Conservation (phyloP, 1,140 invertebrate genomes). For the Tyrophagus putrescentiae region DNA sequence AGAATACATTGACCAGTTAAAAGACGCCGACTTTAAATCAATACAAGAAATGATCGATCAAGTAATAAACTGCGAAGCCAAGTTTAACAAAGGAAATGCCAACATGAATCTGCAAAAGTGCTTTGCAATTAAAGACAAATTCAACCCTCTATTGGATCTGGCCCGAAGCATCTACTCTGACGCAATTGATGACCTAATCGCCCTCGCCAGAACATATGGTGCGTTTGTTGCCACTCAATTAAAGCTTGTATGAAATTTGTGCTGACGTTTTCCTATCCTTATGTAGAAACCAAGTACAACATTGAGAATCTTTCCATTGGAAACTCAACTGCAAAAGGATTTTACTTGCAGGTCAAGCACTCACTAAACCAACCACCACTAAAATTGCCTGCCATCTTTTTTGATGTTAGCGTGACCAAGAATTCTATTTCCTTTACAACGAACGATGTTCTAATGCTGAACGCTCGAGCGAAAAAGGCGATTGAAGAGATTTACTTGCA, state of each 20-base stretch:
- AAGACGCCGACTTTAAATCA: conserved; percentile 38
- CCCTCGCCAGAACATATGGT: conserved; percentile 32
- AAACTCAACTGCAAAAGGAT: conserved; percentile 52
- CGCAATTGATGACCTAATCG: conserved; percentile 56
- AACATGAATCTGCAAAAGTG: conserved; percentile 57
- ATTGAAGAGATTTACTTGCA: conserved; percentile 17
- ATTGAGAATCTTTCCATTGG: conserved; percentile 39
- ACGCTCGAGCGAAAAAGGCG: background rate
- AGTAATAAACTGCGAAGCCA: conserved; percentile 56
- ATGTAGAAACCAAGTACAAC: conserved; percentile 37
- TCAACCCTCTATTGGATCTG: conserved; percentile 49
- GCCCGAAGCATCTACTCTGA: conserved; percentile 60
- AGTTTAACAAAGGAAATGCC: conserved; percentile 48
- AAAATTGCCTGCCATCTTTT: conserved; percentile 47
- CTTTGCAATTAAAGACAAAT: conserved; percentile 32
- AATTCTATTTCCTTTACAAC: conserved; percentile 58
- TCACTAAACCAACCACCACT: conserved; percentile 18
- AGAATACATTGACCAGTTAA: conserved; percentile 41
- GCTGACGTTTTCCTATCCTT: background rate
- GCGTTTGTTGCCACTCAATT: background rate
- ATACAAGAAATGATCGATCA: conserved; percentile 48
- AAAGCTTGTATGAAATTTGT: background rate
- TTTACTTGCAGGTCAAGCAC: conserved; percentile 51
- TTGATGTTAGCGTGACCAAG: conserved; percentile 48
- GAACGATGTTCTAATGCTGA: conserved; percentile 44